A percentile compares a stretch with the other conserved stretches of the same genome.
These are phyloP conservation scores for Cygnus buccinator DNA, from an alignment of 2,113 vertebrate species.

Conservation along the genomic window DNA sequence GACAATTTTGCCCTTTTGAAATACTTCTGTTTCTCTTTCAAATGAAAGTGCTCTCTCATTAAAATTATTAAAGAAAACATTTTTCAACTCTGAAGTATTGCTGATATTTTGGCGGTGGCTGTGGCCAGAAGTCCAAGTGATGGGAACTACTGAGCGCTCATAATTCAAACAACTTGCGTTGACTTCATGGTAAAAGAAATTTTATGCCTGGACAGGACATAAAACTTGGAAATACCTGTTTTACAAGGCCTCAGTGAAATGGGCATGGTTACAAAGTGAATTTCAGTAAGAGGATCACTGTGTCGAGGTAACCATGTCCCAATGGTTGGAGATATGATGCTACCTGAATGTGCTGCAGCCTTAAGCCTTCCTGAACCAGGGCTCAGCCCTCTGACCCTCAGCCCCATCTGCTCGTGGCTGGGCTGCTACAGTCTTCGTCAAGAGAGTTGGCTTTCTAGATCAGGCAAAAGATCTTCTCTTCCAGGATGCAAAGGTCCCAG, in stretches of 20 bases:
- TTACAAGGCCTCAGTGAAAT: not conserved
- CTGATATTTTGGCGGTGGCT: constrained; percentile 21
- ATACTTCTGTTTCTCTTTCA: not conserved
- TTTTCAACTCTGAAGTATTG: constrained; percentile 5
- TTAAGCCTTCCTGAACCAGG: no score
- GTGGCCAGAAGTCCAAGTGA: not conserved
- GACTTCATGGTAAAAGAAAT: not conserved
- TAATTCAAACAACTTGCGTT: not conserved
- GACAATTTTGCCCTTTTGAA: not conserved
- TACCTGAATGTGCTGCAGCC: fast-evolving
- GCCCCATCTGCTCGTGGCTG: not conserved
- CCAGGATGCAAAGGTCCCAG: not conserved
- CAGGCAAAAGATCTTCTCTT: not conserved
- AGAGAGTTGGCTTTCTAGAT: not conserved
- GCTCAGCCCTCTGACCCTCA: not conserved
- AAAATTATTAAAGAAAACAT: constrained; percentile 39
- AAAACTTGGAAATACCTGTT: not conserved
- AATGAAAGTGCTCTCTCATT: not conserved
- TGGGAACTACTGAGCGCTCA: not conserved
- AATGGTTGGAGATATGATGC: not conserved
- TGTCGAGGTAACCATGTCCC: not conserved
- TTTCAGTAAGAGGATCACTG: not conserved
- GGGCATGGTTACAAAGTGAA: not conserved
- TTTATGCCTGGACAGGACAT: not conserved
- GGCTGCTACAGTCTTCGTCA: not conserved